A percentile compares a stretch with the other conserved stretches of the same genome.
Conservation (phyloP, 2,113 vertebrate species). For the Megaceryle torquata region DNA sequence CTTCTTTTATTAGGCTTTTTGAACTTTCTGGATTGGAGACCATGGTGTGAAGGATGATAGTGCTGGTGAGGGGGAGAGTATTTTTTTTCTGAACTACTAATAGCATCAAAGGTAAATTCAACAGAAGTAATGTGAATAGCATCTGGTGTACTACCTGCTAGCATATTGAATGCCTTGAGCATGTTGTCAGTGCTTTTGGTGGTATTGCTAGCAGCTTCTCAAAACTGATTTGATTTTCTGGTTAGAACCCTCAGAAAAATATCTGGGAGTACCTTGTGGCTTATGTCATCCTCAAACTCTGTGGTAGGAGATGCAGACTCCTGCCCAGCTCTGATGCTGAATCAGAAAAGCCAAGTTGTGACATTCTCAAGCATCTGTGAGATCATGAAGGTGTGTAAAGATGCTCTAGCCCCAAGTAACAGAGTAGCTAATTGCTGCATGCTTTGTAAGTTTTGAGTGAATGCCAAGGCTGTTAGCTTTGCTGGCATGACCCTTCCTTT, state of each 20-base stretch:
- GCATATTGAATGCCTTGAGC: background rate
- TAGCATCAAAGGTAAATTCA: background rate
- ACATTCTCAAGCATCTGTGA: background rate
- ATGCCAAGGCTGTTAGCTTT: background rate
- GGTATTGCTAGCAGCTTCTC: conserved; percentile 52
- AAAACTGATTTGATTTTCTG: conserved; percentile 24
- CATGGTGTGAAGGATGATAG: background rate
- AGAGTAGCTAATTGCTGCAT: background rate
- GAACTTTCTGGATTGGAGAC: background rate
- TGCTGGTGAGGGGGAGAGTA: background rate
- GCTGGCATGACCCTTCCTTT: background rate
- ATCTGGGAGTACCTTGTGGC: background rate
- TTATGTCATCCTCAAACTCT: background rate
- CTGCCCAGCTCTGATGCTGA: background rate
- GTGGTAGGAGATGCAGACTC: background rate
- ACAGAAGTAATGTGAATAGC: conserved; percentile 8
- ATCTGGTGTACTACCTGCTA: conserved; percentile 18
- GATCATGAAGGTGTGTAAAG: background rate
- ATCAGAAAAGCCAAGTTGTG: background rate
- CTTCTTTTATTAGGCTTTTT: background rate
- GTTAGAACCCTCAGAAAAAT: conserved; percentile 32
- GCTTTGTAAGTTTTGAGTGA: background rate
- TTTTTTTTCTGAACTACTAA: background rate
- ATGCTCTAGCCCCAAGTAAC: background rate
- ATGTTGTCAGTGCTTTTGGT: background rate